Percentiles rank a stretch among this genome's conserved stretches.
phyloP scores from a whole-genome alignment of 2,797 vertebrate species.

The Myiotriccus ornatus region DNA sequence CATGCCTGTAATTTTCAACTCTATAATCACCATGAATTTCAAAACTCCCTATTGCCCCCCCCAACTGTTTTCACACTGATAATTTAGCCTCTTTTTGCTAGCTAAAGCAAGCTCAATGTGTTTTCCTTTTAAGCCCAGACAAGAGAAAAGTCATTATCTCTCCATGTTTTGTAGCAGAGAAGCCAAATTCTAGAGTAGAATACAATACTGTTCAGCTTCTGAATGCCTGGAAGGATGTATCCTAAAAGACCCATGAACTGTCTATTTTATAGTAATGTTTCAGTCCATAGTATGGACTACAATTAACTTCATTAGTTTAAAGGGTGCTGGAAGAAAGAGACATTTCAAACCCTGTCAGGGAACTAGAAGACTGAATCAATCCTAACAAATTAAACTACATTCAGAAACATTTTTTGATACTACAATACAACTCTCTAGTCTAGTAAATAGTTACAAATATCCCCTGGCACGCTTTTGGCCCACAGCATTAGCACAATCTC shows the following conservation, averaged over 20 bases:
- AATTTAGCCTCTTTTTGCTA: background rate
- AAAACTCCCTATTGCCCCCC: background rate
- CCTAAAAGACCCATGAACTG: background rate
- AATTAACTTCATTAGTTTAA: background rate
- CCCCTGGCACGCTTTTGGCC: background rate
- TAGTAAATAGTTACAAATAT: background rate
- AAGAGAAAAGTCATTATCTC: background rate
- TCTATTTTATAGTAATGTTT: background rate
- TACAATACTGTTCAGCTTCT: background rate
- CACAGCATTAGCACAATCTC: background rate
- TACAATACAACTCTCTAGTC: background rate
- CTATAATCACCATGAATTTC: background rate
- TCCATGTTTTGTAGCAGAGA: background rate
- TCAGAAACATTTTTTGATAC: background rate
- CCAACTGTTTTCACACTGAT: background rate
- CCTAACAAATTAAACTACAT: background rate
- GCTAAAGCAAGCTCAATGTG: background rate
- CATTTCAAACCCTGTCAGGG: background rate
- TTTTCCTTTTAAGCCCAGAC: background rate
- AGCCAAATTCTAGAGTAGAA: background rate
- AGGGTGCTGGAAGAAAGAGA: background rate
- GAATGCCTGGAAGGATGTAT: background rate
- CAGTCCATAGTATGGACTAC: background rate
- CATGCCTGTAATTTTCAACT: background rate
- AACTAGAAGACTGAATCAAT: background rate